These are phyloP conservation scores for Cataglyphis albicans DNA, from an alignment of 2,888 invertebrate genomes.

Conservation along the genomic window DNA sequence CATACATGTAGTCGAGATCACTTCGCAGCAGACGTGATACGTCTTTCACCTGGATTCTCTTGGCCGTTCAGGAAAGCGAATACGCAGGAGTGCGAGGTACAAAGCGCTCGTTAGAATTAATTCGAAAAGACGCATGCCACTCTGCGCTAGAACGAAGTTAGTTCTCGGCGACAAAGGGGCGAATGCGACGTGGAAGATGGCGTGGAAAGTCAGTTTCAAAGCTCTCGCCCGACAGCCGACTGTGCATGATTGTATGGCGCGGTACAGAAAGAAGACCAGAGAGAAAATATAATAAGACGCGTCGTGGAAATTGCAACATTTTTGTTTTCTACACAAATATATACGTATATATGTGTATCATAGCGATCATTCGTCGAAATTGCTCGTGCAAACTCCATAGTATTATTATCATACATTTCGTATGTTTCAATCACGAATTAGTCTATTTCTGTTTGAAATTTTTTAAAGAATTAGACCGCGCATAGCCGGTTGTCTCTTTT, in stretches of 20 bases:
- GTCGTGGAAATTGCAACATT: constrained; percentile 35
- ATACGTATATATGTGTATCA: background rate
- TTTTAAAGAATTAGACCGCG: background rate
- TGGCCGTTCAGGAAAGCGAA: constrained; percentile 12
- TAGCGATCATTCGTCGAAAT: background rate
- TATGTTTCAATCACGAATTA: background rate
- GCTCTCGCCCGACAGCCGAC: constrained; percentile 17
- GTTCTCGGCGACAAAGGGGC: constrained; percentile 47
- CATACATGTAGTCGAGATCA: background rate
- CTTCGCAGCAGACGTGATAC: background rate
- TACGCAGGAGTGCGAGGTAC: constrained; percentile 45
- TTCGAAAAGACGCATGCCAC: constrained; percentile 56
- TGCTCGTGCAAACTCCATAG: background rate
- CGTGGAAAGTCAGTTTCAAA: constrained; percentile 57
- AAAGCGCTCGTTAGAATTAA: constrained; percentile 65
- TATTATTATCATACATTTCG: background rate
- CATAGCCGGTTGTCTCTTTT: background rate
- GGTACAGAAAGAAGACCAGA: constrained; percentile 12
- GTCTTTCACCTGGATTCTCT: constrained; percentile 25
- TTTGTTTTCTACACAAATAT: constrained; percentile 10
- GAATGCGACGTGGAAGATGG: constrained; percentile 46
- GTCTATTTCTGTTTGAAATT: background rate
- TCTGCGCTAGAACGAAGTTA: constrained; percentile 61
- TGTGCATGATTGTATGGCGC: constrained; percentile 11
- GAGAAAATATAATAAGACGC: constrained; percentile 28